A percentile compares a stretch with the other conserved stretches of the same genome.
phyloP scores from a whole-genome alignment of 1,140 invertebrate genomes.

The Neodiprion lecontei region DNA sequence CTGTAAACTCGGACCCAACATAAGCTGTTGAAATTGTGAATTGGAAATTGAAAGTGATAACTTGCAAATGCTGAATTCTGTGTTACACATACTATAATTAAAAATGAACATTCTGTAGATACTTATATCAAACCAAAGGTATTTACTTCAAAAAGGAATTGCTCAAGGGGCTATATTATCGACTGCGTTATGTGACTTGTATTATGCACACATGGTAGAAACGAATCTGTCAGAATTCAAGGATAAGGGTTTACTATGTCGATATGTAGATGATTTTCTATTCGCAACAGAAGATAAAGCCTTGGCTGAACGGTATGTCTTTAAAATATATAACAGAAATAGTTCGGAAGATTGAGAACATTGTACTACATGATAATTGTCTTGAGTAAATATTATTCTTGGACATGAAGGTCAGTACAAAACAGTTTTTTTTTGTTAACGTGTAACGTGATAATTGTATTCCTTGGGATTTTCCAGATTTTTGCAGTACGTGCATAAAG shows the following conservation, averaged over 20 bases:
- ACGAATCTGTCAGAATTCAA: conserved; percentile 14
- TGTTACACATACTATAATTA: too few species aligned
- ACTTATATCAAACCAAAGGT: background rate
- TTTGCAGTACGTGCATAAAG: conserved; percentile 8
- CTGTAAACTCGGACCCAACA: too few species aligned
- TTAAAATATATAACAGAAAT: background rate
- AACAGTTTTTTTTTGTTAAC: too few species aligned
- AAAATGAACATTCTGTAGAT: background rate
- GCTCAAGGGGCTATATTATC: conserved; percentile 15
- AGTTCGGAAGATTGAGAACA: too few species aligned
- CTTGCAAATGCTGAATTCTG: too few species aligned
- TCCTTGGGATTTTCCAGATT: background rate
- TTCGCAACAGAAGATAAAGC: conserved; percentile 14
- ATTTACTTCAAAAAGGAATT: conserved; percentile 14
- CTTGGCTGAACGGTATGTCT: conserved; percentile 5
- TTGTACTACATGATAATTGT: too few species aligned
- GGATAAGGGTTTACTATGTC: conserved; percentile 2
- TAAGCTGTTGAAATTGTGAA: too few species aligned
- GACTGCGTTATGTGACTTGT: conserved; percentile 10
- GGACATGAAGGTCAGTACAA: too few species aligned
- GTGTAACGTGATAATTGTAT: too few species aligned
- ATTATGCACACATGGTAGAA: conserved; percentile 15
- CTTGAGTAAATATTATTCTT: too few species aligned
- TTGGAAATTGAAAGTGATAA: too few species aligned
- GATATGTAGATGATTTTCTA: conserved; percentile 24